Evolutionary conservation across 1,140 invertebrate species (phyloP), one percentile per base, ranked within the genome.

Genomic region (Chironomus striatipennis): DNA sequence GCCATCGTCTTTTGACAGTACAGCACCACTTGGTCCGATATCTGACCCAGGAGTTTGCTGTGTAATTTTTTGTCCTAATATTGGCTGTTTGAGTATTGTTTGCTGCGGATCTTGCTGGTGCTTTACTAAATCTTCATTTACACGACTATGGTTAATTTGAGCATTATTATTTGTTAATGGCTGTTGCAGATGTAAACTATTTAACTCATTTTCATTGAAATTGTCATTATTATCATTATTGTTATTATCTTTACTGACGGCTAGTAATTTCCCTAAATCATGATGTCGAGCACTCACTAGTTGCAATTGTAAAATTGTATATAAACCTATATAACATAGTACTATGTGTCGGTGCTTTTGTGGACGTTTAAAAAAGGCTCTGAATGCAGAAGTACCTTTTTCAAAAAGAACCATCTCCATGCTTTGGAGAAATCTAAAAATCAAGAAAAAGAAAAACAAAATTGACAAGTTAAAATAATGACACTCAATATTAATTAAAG

Each of bases 321-420:
- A 70, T 70, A 70, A 17, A 18, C 65, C 65, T 70, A 70, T 70
- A 17, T 18, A 18, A 70, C 18, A 70, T 7, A 70, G 20, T 70
- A 18, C 17, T 70, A 70, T 70, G 18, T 70, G 65, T 17, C 65
- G 15, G 65, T 70, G 65, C 65, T 70, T 70, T 20, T 70, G n/a
- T 70, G 65, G 65, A 70, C 65, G 65, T 70, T 70, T 70, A 70
- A 70, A 70, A 70, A 70, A 70, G 65, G 65, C 65, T 70, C 18
- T 18, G 12, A 47, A 9, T n/a, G 18, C 65, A 34, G 24, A 34
- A 34, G 24, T 34, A 70, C 65, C 65, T 70, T 70, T 70, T 70
- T 70, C 18, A 21, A 34, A 34, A 34, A 70, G 17, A 70, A 70
- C 47, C 47, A 57, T 70, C 65, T 70, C 65, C 65, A 70, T 70